A percentile compares a stretch with the other conserved stretches of the same genome.
Conservation (phyloP, 2,113 vertebrate genomes). For the Atrichornis clamosus region DNA sequence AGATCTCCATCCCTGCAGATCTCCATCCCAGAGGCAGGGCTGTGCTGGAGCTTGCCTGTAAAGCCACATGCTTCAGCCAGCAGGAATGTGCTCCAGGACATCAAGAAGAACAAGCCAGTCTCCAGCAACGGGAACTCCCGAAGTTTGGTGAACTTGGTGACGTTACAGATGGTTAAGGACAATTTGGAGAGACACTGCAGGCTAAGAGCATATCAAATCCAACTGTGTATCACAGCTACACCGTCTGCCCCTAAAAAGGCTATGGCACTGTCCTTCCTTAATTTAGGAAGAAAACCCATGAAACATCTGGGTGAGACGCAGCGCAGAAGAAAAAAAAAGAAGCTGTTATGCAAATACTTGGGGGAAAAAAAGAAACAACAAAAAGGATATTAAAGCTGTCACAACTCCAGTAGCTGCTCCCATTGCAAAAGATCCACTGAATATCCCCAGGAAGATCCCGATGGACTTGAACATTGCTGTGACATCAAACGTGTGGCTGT, state of each 20-base stretch:
- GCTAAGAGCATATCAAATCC: neutral
- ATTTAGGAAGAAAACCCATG: neutral
- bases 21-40: neutral
- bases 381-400: constrained; percentile 97
- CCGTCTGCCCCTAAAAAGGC: neutral
- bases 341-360: neutral
- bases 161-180: constrained; percentile 78
- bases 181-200: neutral
- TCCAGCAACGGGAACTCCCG: constrained; percentile 93
- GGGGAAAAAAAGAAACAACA: neutral
- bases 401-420: constrained; percentile 92
- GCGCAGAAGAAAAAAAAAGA: neutral
- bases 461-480: constrained; percentile 94
- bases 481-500: constrained; percentile 94
- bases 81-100: constrained; percentile 98
- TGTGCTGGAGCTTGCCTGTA: constrained; percentile 81
- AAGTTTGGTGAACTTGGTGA: constrained; percentile 98
- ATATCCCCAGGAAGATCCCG: constrained; percentile 93
- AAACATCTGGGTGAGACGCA: neutral
- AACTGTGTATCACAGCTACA: neutral
- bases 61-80: constrained; percentile 96
- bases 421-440: constrained; percentile 96
- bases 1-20: neutral
- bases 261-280: neutral
- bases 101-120: constrained; percentile 95